phyloP scores from a whole-genome alignment of 2,888 invertebrate genomes.

The Chelonus formosanus region DNA sequence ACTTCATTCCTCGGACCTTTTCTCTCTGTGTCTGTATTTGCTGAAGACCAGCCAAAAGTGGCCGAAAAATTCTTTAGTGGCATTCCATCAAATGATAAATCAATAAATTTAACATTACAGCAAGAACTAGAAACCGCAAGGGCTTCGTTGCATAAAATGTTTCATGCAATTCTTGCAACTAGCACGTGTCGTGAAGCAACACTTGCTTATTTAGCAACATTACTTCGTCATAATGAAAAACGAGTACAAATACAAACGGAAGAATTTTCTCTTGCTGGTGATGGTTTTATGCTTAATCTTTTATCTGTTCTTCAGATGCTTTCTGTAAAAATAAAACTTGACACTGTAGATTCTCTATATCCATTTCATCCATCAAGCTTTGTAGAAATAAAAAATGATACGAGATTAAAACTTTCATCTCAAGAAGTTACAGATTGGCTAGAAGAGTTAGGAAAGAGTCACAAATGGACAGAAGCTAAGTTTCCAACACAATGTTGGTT shows the following conservation, averaged over 20 bases:
- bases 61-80: constrained; percentile 78
- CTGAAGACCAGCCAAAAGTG: constrained; percentile 91
- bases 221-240: constrained; percentile 84
- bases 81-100: constrained; percentile 71
- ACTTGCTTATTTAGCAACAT: constrained; percentile 80
- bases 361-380: constrained; percentile 83
- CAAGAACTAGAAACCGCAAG: constrained; percentile 83
- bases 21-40: constrained; percentile 89
- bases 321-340: constrained; percentile 87
- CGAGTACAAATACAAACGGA: constrained; percentile 91
- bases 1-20: constrained; percentile 92
- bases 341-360: constrained; percentile 89
- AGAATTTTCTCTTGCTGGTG: constrained; percentile 86
- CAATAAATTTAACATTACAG: constrained; percentile 76
- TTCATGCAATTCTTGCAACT: constrained; percentile 85
- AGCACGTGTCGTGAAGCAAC: constrained; percentile 81
- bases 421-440: constrained; percentile 84
- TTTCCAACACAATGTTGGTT: constrained; percentile 99
- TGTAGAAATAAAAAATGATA: constrained; percentile 79
- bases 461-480: constrained; percentile 81
- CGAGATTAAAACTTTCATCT: constrained; percentile 83
- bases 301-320: constrained; percentile 90
- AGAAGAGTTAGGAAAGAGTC: constrained; percentile 71
- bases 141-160: constrained; percentile 79
- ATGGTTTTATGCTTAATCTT: constrained; percentile 95